phyloP scores from a whole-genome alignment of 2,888 invertebrate species.

The Drosophila mercatorum region DNA sequence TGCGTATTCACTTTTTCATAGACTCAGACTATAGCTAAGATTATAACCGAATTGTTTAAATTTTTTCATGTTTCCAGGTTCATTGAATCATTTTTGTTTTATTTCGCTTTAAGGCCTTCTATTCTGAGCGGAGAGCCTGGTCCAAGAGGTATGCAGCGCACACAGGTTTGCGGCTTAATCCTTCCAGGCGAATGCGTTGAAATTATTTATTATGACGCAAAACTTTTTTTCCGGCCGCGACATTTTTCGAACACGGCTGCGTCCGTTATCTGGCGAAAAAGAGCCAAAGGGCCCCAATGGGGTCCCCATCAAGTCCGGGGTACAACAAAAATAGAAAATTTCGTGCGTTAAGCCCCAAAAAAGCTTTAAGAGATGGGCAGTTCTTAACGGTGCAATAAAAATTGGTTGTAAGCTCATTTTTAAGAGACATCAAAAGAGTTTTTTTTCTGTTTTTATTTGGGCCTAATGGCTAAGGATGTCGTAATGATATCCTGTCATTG shows the following conservation, averaged over 20 bases:
- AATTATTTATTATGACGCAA: constrained; percentile 80
- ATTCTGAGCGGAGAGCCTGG: not conserved
- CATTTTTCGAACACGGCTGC: constrained; percentile 51
- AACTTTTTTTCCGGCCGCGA: constrained; percentile 69
- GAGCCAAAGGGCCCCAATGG: constrained; percentile 54
- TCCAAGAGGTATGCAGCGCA: constrained; percentile 24
- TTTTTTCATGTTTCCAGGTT: constrained; percentile 16
- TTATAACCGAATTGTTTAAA: constrained; percentile 8
- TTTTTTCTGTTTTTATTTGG: constrained; percentile 30
- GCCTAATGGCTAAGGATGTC: constrained; percentile 58
- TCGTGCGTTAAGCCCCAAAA: constrained; percentile 38
- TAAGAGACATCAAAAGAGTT: constrained; percentile 48
- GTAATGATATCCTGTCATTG: constrained; percentile 59
- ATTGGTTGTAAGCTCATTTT: constrained; percentile 53
- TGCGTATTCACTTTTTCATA: not conserved
- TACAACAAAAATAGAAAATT: constrained; percentile 50
- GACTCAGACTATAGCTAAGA: not conserved
- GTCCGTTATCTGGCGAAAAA: constrained; percentile 62
- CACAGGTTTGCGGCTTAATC: constrained; percentile 65
- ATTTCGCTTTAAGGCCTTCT: constrained; percentile 23
- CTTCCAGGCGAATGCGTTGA: constrained; percentile 80
- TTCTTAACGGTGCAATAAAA: constrained; percentile 42
- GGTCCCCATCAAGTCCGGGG: constrained; percentile 24
- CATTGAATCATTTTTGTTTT: constrained; percentile 15
- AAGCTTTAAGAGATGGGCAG: constrained; percentile 58